Conservation (phyloP, 2,113 vertebrate species). For the Dendropsophus ebraccatus region DNA sequence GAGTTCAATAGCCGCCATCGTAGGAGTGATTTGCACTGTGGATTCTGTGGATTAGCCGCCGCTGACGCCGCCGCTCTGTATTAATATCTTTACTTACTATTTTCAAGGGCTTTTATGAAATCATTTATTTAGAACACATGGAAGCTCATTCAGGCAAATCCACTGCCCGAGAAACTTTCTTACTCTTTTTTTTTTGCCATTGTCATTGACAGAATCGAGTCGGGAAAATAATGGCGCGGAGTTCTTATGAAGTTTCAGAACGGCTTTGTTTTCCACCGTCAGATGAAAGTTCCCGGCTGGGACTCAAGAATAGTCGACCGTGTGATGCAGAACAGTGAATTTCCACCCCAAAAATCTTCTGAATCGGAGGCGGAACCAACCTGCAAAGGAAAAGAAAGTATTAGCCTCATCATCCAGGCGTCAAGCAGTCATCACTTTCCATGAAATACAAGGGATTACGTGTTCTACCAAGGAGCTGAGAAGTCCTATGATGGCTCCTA, state of each 20-base stretch:
- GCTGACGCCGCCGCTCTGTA: background rate
- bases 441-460: background rate
- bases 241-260: background rate
- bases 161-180: background rate
- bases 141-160: background rate
- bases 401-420: too few relatives aligned
- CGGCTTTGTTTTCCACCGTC: background rate
- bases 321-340: background rate
- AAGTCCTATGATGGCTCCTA: background rate
- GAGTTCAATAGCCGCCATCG: constrained; percentile 20
- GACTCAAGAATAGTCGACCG: background rate
- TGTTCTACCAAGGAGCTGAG: too few relatives aligned
- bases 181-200: background rate
- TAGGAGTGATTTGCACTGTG: constrained; percentile 9
- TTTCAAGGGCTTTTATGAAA: constrained; percentile 12
- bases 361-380: too few relatives aligned
- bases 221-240: background rate
- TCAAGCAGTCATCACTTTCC: too few relatives aligned
- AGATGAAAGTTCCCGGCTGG: background rate
- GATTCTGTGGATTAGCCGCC: constrained; percentile 3
- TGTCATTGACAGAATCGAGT: background rate
- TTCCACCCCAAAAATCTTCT: background rate
- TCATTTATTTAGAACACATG: constrained; percentile 20
- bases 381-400: too few relatives aligned
- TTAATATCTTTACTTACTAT: background rate